Evolutionary conservation across 2,888 invertebrate species (phyloP), one percentile per base, ranked within the genome.

Genomic region (Protophormia terraenovae): DNA sequence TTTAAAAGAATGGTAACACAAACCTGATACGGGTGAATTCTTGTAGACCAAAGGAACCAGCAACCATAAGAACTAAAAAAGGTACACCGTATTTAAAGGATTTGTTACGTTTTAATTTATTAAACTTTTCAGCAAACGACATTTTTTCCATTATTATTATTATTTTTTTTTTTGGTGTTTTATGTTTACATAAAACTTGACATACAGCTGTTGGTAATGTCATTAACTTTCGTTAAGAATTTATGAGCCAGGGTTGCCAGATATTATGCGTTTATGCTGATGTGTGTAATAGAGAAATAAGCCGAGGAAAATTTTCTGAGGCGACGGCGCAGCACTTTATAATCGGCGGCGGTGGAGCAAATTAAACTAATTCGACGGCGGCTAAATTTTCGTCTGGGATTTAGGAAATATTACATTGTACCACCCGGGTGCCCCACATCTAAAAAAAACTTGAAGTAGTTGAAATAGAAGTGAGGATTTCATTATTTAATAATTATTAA

Each of bases 1-100:
- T 1, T 67, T 35, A 29, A 32, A 6, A 16, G 4, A 7, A 32
- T 85, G 85, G 24, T 22, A 58, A 76, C 67, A 71, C 87, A 14
- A 19, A 96, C 96, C 95, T 95, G 86, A 97, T 90, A 90, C 94
- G 94, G 5, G 96, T 94, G 93, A 97, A 97, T 93, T 97, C 95
- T 88, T 94, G 94, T 35, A 97, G 91, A 4, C 95, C 96, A 92
- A 97, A 95, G 0, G 97, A 97, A 69, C 97, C 97, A 50, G 96
- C 96, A 75, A 97, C 92, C 22, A 97, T 93, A 84, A 97, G 93
- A 67, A 96, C 83, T 24, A 97, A 89, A 91, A 97, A 97, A 5
- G 97, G 97, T 41, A 96, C 77, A 7, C 96, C 96, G 92, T 94
- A 96, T 90, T 92, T 94, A 82, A 94, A 87, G 66, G 91, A 93